Percentiles rank a stretch among this genome's conserved stretches.
These are phyloP conservation scores for Acleris cristana DNA, from an alignment of 2,888 invertebrate species.

Conservation along the genomic window DNA sequence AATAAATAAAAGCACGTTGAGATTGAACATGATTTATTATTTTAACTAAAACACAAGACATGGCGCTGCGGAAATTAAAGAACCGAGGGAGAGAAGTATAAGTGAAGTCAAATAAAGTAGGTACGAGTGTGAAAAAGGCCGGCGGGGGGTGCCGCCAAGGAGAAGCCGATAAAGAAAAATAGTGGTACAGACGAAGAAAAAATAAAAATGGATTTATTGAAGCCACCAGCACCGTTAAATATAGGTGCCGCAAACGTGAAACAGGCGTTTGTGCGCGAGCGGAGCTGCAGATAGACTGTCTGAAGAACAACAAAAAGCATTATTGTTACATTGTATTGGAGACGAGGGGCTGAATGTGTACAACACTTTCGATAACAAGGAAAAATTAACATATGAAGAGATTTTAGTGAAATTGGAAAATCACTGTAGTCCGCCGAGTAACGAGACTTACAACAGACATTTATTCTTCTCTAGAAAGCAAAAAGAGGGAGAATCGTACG, in stretches of 20 bases:
- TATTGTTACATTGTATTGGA: constrained; percentile 9
- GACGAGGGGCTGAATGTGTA: constrained; percentile 13
- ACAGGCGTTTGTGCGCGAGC: constrained; percentile 1
- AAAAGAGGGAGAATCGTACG: neutral
- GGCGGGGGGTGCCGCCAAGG: too few species aligned
- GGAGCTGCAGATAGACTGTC: neutral
- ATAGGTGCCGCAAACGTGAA: constrained; percentile 3
- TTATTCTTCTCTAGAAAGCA: constrained; percentile 12
- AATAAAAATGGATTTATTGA: neutral
- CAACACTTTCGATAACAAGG: constrained; percentile 19
- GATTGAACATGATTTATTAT: too few species aligned
- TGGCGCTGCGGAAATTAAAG: too few species aligned
- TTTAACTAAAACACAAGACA: too few species aligned
- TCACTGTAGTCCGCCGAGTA: constrained; percentile 21
- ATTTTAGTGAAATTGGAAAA: constrained; percentile 7
- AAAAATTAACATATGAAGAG: constrained; percentile 4
- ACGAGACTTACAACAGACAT: constrained; percentile 25
- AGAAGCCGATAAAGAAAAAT: too few species aligned
- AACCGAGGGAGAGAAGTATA: too few species aligned
- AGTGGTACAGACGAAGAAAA: neutral
- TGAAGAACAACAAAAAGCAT: constrained; percentile 11
- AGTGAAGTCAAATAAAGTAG: too few species aligned
- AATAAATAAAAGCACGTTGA: too few species aligned
- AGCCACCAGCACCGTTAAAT: too few species aligned
- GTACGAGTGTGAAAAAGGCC: too few species aligned